phyloP scores from a whole-genome alignment of 2,113 vertebrate genomes.

The Myiozetetes cayanensis region DNA sequence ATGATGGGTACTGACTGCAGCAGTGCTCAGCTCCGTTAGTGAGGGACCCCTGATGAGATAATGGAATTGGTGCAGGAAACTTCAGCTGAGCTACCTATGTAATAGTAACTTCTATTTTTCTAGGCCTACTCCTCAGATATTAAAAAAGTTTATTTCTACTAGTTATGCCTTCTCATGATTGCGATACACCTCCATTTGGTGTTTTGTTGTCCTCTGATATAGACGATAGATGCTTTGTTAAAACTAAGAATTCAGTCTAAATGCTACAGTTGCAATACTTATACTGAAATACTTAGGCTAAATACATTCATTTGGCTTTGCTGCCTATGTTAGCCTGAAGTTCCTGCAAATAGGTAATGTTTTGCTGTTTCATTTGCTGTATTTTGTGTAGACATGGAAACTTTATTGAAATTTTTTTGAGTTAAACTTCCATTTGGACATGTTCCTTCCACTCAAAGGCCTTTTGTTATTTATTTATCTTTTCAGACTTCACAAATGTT shows the following conservation, averaged over 20 bases:
- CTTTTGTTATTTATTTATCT: not conserved
- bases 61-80: not conserved
- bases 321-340: not conserved
- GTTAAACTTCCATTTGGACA: not conserved
- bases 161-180: not conserved
- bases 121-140: not conserved
- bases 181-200: not conserved
- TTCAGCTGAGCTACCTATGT: not conserved
- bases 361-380: not conserved
- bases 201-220: not conserved
- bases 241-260: not conserved
- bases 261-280: not conserved
- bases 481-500: not conserved
- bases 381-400: not conserved
- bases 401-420: not conserved
- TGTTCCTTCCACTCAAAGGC: not conserved
- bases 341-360: not conserved
- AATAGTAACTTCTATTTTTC: not conserved
- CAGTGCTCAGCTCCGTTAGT: not conserved
- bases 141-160: not conserved
- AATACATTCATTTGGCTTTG: not conserved
- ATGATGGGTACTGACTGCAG: not conserved
- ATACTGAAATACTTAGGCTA: not conserved
- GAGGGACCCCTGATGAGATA: not conserved
- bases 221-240: not conserved